Conservation (phyloP, 1,140 invertebrate species). For the Danaus plexippus region DNA sequence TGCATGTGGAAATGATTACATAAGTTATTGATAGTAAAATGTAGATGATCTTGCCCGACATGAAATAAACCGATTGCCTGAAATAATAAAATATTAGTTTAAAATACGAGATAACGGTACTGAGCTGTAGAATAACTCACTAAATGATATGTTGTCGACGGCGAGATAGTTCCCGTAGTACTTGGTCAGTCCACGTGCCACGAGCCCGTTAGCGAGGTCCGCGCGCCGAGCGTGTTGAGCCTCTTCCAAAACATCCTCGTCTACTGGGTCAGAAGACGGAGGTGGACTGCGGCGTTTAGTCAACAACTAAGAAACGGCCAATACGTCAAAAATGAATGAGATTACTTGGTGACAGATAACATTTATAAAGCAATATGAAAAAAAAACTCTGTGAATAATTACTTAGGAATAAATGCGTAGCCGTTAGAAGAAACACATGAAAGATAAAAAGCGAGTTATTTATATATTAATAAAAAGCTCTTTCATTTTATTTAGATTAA, state of each 20-base stretch:
- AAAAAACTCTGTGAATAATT: too few species aligned
- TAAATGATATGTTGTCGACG: slow-evolving; percentile 81
- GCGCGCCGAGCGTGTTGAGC: slow-evolving; percentile 39
- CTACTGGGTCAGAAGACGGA: slow-evolving; percentile 37
- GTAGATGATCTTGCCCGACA: too few species aligned
- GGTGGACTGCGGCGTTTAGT: slow-evolving; percentile 10
- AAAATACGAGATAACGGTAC: background rate
- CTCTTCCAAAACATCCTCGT: slow-evolving; percentile 67
- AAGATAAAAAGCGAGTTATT: too few species aligned
- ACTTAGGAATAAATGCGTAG: too few species aligned
- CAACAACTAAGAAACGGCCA: slow-evolving; percentile 37
- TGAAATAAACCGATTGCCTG: background rate
- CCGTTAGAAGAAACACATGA: too few species aligned
- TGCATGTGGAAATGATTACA: too few species aligned
- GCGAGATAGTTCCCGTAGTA: slow-evolving; percentile 79
- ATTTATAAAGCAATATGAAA: background rate
- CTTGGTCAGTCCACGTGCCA: slow-evolving; percentile 76
- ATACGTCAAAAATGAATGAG: background rate
- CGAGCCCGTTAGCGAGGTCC: slow-evolving; percentile 46
- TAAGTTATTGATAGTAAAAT: too few species aligned
- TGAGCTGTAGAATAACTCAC: slow-evolving; percentile 33
- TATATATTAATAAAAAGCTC: too few species aligned
- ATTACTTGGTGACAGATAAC: background rate
- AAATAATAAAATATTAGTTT: background rate
- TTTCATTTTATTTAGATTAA: too few species aligned